Conservation (phyloP, 2,888 invertebrate species). For the Aethes cnicana region DNA sequence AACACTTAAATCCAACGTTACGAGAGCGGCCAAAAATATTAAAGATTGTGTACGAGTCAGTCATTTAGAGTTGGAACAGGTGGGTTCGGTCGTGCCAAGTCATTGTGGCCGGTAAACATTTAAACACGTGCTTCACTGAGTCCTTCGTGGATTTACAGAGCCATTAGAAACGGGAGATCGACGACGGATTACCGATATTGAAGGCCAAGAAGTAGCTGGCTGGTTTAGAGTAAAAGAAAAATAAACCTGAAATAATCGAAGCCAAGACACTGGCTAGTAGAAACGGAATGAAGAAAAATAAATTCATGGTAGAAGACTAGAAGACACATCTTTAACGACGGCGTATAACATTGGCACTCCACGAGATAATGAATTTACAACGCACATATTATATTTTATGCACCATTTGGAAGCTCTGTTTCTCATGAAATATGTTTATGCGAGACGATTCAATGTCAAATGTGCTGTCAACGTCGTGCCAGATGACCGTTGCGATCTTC, state of each 20-base stretch:
- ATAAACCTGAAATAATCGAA: too few species aligned
- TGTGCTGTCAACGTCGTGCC: constrained; percentile 47
- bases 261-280: too few species aligned
- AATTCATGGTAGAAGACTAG: too few species aligned
- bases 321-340: neutral
- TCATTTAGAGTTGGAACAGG: constrained; percentile 34
- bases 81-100: constrained; percentile 41
- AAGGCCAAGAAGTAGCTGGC: neutral
- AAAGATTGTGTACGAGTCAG: constrained; percentile 19
- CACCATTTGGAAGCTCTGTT: constrained; percentile 19
- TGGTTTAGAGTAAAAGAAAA: too few species aligned
- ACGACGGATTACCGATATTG: neutral
- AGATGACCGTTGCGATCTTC: constrained; percentile 43
- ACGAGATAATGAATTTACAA: constrained; percentile 2
- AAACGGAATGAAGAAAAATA: too few species aligned
- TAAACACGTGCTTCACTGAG: constrained; percentile 28
- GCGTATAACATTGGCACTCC: neutral
- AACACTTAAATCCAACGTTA: constrained; percentile 22
- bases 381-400: neutral
- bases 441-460: constrained; percentile 37
- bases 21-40: constrained; percentile 22
- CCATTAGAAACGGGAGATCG: neutral
- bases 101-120: neutral
- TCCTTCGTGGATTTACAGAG: neutral
- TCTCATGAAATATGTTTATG: constrained; percentile 38